Evolutionary conservation across 2,888 invertebrate species (phyloP), one percentile per base, ranked within the genome.

Genomic region (Volucella zonaria): DNA sequence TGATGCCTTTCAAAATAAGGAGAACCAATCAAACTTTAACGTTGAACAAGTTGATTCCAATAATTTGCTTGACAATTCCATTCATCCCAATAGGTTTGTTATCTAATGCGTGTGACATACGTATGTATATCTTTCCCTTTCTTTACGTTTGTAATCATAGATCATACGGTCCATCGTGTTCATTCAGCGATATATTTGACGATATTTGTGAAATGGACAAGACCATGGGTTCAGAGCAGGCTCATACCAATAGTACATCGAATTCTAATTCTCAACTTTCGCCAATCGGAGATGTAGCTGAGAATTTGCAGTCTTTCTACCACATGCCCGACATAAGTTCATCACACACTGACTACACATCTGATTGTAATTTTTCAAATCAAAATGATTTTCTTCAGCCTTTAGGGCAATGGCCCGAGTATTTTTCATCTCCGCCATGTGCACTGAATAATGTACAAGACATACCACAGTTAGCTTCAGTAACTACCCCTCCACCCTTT

Each of bases 191-290:
- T 81, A 81, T 85, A 67, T 68, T 81, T 2, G 76, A 81, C 14
- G 85, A 81, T 85, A 85, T 85, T 47, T 85, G 76, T 47, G 81
- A 85, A 73, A 85, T 85, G 81, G 68, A 77, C 47, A 85, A 67
- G 42, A 76, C 56, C 1, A 45, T 76, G 11, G 75, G 75, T n/a
- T 11, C 75, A 59, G 70, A 61, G n/a, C 66, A 77, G 49, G 51
- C 76, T 10, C 4, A 43, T 12, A 15, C 56, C 3, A 62, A 73
- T n/a, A 43, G 43, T 2, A 1, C 31, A 31, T 31, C 6, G 31
- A 31, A 31, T 6, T 6, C 43, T 0, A 52, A 38, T 54, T 47
- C 68, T 1, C 80, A 75, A 31, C 8, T 74, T 40, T 12, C 77
- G 1, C 38, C 59, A 2, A 64, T 64, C 6, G 18, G 31, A 10